Percentiles rank a stretch among this genome's conserved stretches.
These are phyloP conservation scores for Ericerus pela DNA, from an alignment of 1,140 invertebrate genomes.

Conservation along the genomic window DNA sequence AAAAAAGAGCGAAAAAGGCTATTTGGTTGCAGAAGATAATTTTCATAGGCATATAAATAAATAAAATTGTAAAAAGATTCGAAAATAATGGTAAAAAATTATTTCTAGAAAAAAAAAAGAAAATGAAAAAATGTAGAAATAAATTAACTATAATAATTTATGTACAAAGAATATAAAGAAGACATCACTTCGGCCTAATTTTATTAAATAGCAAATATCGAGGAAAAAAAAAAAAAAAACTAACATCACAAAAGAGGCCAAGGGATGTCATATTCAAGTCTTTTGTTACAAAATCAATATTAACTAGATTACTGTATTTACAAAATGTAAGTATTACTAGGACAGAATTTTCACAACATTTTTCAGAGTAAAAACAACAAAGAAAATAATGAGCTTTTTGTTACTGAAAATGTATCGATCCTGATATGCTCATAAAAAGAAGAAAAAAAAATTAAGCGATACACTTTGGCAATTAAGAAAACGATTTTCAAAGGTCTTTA, in stretches of 20 bases:
- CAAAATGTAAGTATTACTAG: too few species aligned
- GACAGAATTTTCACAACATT: too few species aligned
- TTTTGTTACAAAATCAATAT: background rate
- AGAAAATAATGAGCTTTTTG: too few species aligned
- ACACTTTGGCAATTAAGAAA: too few species aligned
- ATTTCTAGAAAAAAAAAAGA: background rate
- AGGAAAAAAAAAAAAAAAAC: background rate
- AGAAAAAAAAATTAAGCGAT: too few species aligned
- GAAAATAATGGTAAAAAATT: slow-evolving; percentile 6
- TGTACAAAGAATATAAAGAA: slow-evolving; percentile 1
- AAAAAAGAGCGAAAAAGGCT: too few species aligned
- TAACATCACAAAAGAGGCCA: background rate
- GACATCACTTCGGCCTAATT: slow-evolving; percentile 8
- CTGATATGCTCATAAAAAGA: too few species aligned
- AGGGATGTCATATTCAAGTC: slow-evolving; percentile 9
- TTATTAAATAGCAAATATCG: background rate
- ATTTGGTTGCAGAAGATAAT: too few species aligned
- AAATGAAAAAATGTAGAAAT: too few species aligned
- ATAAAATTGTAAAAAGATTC: background rate
- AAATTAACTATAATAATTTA: slow-evolving; percentile 1
- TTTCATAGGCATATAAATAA: slow-evolving; percentile 10
- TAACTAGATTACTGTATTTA: background rate
- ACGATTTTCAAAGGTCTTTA: too few species aligned
- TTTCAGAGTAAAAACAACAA: too few species aligned
- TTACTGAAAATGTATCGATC: too few species aligned